Evolutionary conservation across 2,113 vertebrate species (phyloP).

Genomic region (Corydoras maculifer): DNA sequence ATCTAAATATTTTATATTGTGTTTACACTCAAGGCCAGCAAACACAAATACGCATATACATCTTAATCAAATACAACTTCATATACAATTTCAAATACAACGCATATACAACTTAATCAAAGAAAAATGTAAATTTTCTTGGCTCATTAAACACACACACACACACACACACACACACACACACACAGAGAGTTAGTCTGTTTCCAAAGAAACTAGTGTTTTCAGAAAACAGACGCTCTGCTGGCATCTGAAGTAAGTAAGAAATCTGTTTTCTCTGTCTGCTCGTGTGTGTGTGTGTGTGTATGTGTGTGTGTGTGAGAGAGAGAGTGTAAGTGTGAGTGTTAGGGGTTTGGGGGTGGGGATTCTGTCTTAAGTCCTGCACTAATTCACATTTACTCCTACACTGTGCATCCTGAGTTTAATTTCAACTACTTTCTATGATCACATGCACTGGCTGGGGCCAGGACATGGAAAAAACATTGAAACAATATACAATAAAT

Average conservation of each 20-base stretch:
- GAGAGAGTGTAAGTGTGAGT: too few species aligned
- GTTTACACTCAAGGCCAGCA: too few species aligned
- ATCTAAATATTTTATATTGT: too few species aligned
- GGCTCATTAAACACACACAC: constrained; percentile 1
- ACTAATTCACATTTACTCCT: not conserved
- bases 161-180: constrained; percentile 10
- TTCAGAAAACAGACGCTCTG: not conserved
- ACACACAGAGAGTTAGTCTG: not conserved
- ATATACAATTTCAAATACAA: too few species aligned
- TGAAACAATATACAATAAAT: not conserved
- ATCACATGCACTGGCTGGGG: not conserved
- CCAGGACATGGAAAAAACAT: not conserved
- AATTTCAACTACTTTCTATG: not conserved
- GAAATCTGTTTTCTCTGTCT: not conserved
- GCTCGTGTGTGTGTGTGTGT: not conserved
- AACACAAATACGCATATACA: too few species aligned
- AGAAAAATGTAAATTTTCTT: not conserved
- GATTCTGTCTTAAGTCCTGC: not conserved
- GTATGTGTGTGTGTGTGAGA: not conserved
- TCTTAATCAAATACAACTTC: not conserved
- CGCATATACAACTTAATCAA: too few species aligned
- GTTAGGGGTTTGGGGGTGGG: not conserved
- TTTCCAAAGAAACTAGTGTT: not conserved
- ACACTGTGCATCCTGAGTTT: not conserved
- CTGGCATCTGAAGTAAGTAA: not conserved